Evolutionary conservation across 2,797 vertebrate genomes (phyloP).

Genomic region (Pteronotus mesoamericanus): DNA sequence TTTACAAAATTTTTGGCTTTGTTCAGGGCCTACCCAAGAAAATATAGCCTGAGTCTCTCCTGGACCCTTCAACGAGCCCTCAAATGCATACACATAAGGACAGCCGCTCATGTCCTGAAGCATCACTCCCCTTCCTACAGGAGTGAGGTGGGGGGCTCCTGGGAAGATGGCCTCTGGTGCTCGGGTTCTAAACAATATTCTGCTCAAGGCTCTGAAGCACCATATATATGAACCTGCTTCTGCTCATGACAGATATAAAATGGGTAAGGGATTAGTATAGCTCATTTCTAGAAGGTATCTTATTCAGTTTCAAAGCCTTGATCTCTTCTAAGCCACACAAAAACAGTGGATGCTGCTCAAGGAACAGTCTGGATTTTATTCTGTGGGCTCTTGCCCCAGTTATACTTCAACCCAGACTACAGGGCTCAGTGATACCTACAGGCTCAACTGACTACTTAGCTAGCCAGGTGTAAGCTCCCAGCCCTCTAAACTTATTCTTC

Average conservation of each 20-base stretch:
- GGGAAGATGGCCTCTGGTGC: neutral
- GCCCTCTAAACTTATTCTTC: constrained; percentile 37
- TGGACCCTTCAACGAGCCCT: constrained; percentile 10
- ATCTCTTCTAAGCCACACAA: constrained; percentile 19
- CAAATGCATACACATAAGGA: neutral
- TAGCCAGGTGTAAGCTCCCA: neutral
- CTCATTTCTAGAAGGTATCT: constrained; percentile 44
- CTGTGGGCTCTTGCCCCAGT: neutral
- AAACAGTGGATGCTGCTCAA: constrained; percentile 27
- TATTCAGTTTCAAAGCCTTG: constrained; percentile 60
- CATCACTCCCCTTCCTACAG: constrained; percentile 19
- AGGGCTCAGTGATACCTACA: neutral
- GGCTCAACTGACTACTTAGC: constrained; percentile 23
- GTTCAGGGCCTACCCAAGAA: constrained; percentile 43
- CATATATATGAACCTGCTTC: constrained; percentile 51
- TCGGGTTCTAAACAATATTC: constrained; percentile 39
- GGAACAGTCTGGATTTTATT: constrained; percentile 7
- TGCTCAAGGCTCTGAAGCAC: constrained; percentile 61
- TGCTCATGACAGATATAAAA: constrained; percentile 24
- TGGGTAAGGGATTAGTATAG: neutral
- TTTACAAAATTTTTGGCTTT: constrained; percentile 59
- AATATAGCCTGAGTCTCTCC: neutral
- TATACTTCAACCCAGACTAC: neutral
- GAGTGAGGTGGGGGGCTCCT: neutral
- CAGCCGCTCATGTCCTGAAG: neutral